A percentile compares a stretch with the other conserved stretches of the same genome.
phyloP scores from a whole-genome alignment of 2,113 vertebrate genomes.

The Calidris pygmaea region DNA sequence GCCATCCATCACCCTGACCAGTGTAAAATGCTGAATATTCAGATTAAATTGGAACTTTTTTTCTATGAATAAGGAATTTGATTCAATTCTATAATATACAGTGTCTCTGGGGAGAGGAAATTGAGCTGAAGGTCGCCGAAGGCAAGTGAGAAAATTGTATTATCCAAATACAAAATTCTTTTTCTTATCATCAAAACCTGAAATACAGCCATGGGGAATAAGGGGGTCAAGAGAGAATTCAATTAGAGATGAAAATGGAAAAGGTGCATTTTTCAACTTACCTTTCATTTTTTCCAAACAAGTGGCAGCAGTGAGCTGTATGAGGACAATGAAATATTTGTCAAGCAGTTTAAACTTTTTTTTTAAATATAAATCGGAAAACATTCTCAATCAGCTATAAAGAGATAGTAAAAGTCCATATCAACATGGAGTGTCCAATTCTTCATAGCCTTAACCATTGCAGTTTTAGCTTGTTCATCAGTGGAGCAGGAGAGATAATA shows the following conservation, averaged over 20 bases:
- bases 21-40: slow-evolving; percentile 76
- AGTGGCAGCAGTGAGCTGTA: slow-evolving; percentile 41
- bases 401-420: not conserved
- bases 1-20: slow-evolving; percentile 78
- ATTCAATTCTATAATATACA: slow-evolving; percentile 75
- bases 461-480: not conserved
- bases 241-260: slow-evolving; percentile 76
- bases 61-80: slow-evolving; percentile 79
- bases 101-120: slow-evolving; percentile 76
- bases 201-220: slow-evolving; percentile 69
- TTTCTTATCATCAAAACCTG: slow-evolving; percentile 75
- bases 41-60: slow-evolving; percentile 80
- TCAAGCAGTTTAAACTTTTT: slow-evolving; percentile 30
- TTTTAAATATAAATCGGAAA: not conserved
- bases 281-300: slow-evolving; percentile 71
- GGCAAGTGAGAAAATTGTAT: slow-evolving; percentile 80
- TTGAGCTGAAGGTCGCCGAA: slow-evolving; percentile 79
- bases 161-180: slow-evolving; percentile 78
- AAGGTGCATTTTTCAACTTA: slow-evolving; percentile 72
- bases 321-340: slow-evolving; percentile 59
- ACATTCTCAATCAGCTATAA: not conserved
- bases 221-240: slow-evolving; percentile 75
- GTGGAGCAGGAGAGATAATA: not conserved
- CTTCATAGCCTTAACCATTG: not conserved
- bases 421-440: not conserved